Evolutionary conservation across 2,888 invertebrate species (phyloP).

Genomic region (Drosophila histrio): DNA sequence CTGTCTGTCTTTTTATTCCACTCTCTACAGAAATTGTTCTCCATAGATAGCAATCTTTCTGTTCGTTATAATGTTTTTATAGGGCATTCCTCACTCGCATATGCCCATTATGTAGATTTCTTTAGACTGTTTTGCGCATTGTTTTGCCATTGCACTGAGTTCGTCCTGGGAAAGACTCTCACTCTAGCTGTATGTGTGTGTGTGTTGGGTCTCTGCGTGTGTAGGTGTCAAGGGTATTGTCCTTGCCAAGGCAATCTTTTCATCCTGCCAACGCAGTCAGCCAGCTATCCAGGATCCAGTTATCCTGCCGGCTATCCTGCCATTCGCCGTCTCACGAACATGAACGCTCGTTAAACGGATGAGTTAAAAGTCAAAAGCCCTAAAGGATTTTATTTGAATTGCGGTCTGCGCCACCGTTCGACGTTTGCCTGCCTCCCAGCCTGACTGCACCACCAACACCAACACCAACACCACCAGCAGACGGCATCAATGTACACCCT

Average conservation of each 20-base stretch:
- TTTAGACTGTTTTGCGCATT: slow-evolving; percentile 49
- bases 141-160: slow-evolving; percentile 63
- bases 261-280: slow-evolving; percentile 20
- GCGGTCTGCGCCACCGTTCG: slow-evolving; percentile 72
- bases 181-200: slow-evolving; percentile 14
- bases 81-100: slow-evolving; percentile 33
- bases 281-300: background rate
- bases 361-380: slow-evolving; percentile 83
- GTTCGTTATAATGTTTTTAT: background rate
- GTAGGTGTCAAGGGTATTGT: slow-evolving; percentile 76
- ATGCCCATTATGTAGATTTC: slow-evolving; percentile 4
- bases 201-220: slow-evolving; percentile 19
- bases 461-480: background rate
- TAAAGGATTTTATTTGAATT: slow-evolving; percentile 82
- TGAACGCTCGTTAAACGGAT: slow-evolving; percentile 78
- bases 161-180: slow-evolving; percentile 44
- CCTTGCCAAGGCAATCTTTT: slow-evolving; percentile 57
- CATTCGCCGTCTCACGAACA: slow-evolving; percentile 67
- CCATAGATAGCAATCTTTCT: too few relatives aligned
- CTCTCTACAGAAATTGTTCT: background rate
- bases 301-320: slow-evolving; percentile 20
- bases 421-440: slow-evolving; percentile 43
- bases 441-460: background rate
- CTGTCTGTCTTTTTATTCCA: background rate
- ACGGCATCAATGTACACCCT: slow-evolving; percentile 9